A percentile compares a stretch with the other conserved stretches of the same genome.
These are phyloP conservation scores for Rhyacichthys aspro DNA, from an alignment of 2,797 vertebrate species.

Conservation along the genomic window DNA sequence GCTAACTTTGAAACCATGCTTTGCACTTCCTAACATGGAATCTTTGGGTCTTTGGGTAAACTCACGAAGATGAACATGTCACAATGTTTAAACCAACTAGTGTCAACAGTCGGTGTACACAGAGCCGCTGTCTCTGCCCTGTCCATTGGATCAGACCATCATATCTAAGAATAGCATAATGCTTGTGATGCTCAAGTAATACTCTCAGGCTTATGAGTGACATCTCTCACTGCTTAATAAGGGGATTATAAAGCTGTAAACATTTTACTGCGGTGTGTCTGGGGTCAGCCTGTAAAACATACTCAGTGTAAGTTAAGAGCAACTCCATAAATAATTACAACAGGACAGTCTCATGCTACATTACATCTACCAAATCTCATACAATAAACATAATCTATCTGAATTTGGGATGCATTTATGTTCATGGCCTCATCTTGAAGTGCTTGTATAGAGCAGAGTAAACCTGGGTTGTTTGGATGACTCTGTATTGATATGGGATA, in stretches of 20 bases:
- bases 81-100: no score
- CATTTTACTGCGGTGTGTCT: neutral
- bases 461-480: neutral
- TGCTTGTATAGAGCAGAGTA: neutral
- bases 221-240: neutral
- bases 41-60: no score
- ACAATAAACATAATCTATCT: no score
- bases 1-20: no score
- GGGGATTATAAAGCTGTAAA: neutral
- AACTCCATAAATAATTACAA: neutral
- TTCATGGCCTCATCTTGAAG: neutral
- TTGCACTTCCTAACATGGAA: no score
- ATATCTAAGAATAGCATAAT: constrained; percentile 51
- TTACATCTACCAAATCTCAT: no score
- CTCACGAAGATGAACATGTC: no score
- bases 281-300: neutral
- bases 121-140: constrained; percentile 35
- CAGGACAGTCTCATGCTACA: no score
- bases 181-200: constrained; percentile 11
- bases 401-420: no score
- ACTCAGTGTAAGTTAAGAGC: neutral
- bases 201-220: neutral
- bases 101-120: no score
- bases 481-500: neutral
- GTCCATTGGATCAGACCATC: constrained; percentile 16